These are phyloP conservation scores for Stenoptilia bipunctidactyla DNA, from an alignment of 2,888 invertebrate species.

Conservation along the genomic window DNA sequence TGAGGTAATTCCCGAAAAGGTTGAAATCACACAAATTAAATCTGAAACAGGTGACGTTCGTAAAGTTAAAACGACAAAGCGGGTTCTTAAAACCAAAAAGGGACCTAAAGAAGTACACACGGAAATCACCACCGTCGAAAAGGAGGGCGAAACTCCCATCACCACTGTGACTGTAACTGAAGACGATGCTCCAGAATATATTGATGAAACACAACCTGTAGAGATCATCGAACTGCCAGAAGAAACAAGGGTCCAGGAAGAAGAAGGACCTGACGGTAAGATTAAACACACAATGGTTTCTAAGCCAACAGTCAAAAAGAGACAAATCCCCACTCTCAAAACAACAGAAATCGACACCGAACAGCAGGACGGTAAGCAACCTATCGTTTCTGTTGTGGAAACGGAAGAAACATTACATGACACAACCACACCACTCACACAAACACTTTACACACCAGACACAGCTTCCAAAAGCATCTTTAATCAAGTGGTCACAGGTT, in stretches of 20 bases:
- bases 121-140: conserved; percentile 12
- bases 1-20: conserved; percentile 33
- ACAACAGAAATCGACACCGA: conserved; percentile 30
- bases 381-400: conserved; percentile 17
- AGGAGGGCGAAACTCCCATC: conserved; percentile 15
- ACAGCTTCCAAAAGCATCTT: too few relatives aligned
- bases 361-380: conserved; percentile 21
- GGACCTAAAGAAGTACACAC: conserved; percentile 33
- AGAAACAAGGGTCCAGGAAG: conserved; percentile 26
- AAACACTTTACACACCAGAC: too few relatives aligned
- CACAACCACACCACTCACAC: conserved; percentile 16
- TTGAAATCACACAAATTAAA: conserved; percentile 29
- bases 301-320: conserved; percentile 24
- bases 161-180: conserved; percentile 13
- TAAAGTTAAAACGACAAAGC: too few relatives aligned
- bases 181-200: conserved; percentile 2
- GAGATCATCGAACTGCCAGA: conserved; percentile 25
- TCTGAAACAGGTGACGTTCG: conserved; percentile 23
- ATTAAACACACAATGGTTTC: conserved; percentile 19
- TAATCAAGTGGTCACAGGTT: too few relatives aligned
- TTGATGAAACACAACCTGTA: conserved; percentile 16
- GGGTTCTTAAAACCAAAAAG: conserved; percentile 14
- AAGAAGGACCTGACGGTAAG: conserved; percentile 26
- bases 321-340: conserved; percentile 25
- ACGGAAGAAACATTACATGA: conserved; percentile 8